Evolutionary conservation across 2,888 invertebrate species (phyloP).

Genomic region (Heteromyza rotundicornis): DNA sequence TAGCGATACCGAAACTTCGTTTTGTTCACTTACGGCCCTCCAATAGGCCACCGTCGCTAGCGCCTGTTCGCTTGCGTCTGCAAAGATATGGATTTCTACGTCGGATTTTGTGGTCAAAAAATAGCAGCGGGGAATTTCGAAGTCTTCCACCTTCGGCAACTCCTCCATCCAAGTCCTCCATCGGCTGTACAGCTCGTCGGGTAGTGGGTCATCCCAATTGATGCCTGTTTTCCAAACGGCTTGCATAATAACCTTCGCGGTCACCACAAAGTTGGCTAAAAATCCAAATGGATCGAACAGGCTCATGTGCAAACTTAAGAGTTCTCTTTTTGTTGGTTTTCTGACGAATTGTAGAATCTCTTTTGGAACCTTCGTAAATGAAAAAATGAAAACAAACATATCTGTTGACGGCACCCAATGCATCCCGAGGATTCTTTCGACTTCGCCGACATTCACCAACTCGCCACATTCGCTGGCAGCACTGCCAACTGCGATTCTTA

Average conservation of each 20-base stretch:
- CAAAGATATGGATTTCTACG: too few relatives aligned
- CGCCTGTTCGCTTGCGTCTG: too few relatives aligned
- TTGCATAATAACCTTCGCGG: constrained; percentile 2
- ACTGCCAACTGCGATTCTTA: not conserved
- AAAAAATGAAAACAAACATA: not conserved
- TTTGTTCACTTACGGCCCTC: too few relatives aligned
- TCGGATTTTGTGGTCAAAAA: too few relatives aligned
- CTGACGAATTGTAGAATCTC: not conserved
- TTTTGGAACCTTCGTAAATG: not conserved
- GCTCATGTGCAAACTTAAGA: not conserved
- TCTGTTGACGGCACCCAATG: constrained; percentile 13
- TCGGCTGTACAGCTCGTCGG: too few relatives aligned
- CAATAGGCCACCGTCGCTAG: too few relatives aligned
- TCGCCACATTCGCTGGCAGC: not conserved
- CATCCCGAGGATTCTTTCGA: constrained; percentile 19
- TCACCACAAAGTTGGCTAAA: not conserved
- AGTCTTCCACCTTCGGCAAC: too few relatives aligned
- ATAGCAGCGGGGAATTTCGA: not conserved
- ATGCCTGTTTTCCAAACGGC: constrained; percentile 6
- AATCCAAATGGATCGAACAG: constrained; percentile 10
- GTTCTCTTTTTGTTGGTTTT: constrained; percentile 9
- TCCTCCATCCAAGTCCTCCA: too few relatives aligned
- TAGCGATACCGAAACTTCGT: too few relatives aligned
- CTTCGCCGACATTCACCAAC: not conserved
- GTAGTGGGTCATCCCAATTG: too few relatives aligned